These are phyloP conservation scores for Cydia pomonella DNA, from an alignment of 1,140 invertebrate species.

Conservation along the genomic window DNA sequence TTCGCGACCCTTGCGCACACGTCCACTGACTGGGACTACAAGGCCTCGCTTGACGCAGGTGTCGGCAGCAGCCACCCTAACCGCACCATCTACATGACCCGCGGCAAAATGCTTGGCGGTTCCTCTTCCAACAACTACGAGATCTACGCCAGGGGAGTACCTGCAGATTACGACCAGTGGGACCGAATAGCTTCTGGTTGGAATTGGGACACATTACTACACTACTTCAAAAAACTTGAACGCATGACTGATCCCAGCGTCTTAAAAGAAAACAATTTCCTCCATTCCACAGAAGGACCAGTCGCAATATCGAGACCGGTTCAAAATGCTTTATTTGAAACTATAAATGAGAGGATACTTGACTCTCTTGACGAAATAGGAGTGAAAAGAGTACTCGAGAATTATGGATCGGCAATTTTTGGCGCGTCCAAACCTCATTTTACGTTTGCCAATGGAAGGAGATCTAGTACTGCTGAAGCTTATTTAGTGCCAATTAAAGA, in stretches of 20 bases:
- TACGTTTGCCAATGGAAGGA: conserved; percentile 82
- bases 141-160: conserved; percentile 89
- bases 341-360: conserved; percentile 52
- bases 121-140: conserved; percentile 89
- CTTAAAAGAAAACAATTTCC: conserved; percentile 48
- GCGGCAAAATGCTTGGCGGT: conserved; percentile 85
- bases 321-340: conserved; percentile 47
- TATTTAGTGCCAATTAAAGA: conserved; percentile 81
- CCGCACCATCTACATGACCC: conserved; percentile 46
- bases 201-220: conserved; percentile 86
- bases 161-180: conserved; percentile 89
- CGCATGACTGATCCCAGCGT: conserved; percentile 59
- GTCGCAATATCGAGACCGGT: conserved; percentile 58
- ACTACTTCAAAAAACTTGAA: conserved; percentile 71
- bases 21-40: conserved; percentile 64
- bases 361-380: conserved; percentile 63
- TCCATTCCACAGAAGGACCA: conserved; percentile 62
- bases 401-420: conserved; percentile 58
- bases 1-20: conserved; percentile 55
- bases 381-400: conserved; percentile 56
- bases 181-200: conserved; percentile 83
- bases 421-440: conserved; percentile 75
- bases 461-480: conserved; percentile 83
- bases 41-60: conserved; percentile 51
- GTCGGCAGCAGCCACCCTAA: conserved; percentile 52